Percentiles rank a stretch among this genome's conserved stretches.
phyloP scores from a whole-genome alignment of 2,797 vertebrate species.

The Phrynocephalus guinanensis region DNA sequence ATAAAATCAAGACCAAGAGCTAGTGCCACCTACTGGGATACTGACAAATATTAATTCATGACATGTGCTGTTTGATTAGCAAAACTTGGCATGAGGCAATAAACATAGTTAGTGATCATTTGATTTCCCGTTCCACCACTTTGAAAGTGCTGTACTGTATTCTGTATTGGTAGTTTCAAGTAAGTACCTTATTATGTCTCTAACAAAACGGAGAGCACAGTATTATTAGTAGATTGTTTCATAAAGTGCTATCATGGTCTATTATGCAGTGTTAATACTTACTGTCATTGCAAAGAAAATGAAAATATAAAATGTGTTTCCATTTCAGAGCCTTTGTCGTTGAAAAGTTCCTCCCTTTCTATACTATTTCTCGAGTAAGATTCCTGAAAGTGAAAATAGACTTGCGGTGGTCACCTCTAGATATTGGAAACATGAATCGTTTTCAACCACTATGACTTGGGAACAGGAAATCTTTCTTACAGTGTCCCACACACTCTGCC shows the following conservation, averaged over 20 bases:
- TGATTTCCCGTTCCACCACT: not conserved
- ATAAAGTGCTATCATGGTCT: not conserved
- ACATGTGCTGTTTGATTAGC: not conserved
- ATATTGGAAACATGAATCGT: constrained; percentile 1
- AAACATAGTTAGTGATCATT: not conserved
- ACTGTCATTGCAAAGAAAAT: not conserved
- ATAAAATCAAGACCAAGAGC: constrained; percentile 20
- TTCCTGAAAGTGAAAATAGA: constrained; percentile 18
- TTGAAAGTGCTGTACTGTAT: not conserved
- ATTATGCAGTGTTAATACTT: not conserved
- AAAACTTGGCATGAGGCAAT: not conserved
- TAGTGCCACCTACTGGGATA: constrained; percentile 57
- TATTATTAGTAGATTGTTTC: not conserved
- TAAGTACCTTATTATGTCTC: not conserved
- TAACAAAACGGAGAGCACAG: not conserved
- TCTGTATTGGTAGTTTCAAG: constrained; percentile 7
- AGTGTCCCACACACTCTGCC: not conserved
- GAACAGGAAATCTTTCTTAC: not conserved
- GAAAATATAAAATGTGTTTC: not conserved
- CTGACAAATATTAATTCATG: not conserved
- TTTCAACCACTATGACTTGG: constrained; percentile 8
- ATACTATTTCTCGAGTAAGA: not conserved
- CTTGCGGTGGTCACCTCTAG: constrained; percentile 11
- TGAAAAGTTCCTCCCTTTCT: constrained; percentile 5
- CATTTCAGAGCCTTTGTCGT: constrained; percentile 5